Evolutionary conservation across 2,113 vertebrate species (phyloP), one percentile per base, ranked within the genome.

Genomic region (Redunca redunca): DNA sequence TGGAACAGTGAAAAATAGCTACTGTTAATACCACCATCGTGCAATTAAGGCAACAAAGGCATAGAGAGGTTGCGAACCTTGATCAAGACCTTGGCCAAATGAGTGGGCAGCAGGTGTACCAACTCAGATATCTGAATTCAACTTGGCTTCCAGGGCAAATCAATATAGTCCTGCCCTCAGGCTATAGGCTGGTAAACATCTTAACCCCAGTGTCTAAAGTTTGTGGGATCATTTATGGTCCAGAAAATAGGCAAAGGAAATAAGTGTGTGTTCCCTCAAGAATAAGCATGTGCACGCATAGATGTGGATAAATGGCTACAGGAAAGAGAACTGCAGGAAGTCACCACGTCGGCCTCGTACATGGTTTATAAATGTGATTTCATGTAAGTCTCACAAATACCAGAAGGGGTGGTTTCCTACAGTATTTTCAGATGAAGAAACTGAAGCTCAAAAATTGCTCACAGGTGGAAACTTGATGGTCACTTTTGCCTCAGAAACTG

Each of bases 321-420:
- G 84, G 52, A 50, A 36, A 52, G 84, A 84, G 25, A 81, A 3
- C 1, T 25, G 3, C 0, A 8, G 5, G 9, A 48, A 12, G 25
- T n/a, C 12, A 4, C 3, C 33, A 7, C 9, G 3, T 57, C 13
- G 11, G 15, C 77, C 52, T 48, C n/a, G 14, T 16, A 7, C 0
- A 1, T 8, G 36, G 7, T 46, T 88, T 46, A 40, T 11, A 21
- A 83, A 60, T 25, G 71, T 10, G 6, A 52, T 67, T 83, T 91
- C 43, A 64, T 28, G 0, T 0, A 43, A 48, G n/a, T 53, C 40
- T 83, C 36, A 21, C 36, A 19, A 50, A 43, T 30, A 23, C 16
- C 19, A 0, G 50, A 4, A 3, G 1, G 43, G 9, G 15, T 43
- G 17, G 4, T 52, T 87, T 81, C 57, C 26, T 14, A 10, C 4